Evolutionary conservation across 2,797 vertebrate genomes (phyloP).

Genomic region (Knipowitschia caucasica): DNA sequence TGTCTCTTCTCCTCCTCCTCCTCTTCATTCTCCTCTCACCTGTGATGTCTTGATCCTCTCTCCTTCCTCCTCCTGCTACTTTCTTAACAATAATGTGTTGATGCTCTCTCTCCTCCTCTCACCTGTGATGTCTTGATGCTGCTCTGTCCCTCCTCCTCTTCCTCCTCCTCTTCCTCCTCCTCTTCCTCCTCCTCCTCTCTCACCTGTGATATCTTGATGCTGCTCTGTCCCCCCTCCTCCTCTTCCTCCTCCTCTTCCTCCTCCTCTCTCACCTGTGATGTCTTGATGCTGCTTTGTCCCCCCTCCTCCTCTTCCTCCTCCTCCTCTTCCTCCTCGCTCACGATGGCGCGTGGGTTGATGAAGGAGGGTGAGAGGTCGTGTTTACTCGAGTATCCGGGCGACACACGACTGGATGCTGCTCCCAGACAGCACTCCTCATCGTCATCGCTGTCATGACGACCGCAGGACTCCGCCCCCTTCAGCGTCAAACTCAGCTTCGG

Average conservation of each 20-base stretch:
- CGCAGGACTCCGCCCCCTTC: conserved; percentile 68
- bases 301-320: conserved; percentile 75
- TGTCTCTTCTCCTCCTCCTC: too few species aligned
- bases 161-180: conserved; percentile 71
- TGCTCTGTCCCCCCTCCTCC: too few species aligned
- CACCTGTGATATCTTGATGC: too few species aligned
- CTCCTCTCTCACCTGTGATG: neutral
- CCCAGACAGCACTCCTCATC: conserved; percentile 50
- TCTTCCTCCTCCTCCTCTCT: conserved; percentile 78
- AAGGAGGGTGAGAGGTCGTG: conserved; percentile 94
- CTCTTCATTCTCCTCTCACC: too few species aligned
- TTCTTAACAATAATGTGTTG: too few species aligned
- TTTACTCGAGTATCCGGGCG: conserved; percentile 81
- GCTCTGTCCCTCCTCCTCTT: conserved; percentile 75
- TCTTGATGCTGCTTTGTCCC: conserved; percentile 42
- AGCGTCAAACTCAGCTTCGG: too few species aligned
- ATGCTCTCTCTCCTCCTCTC: too few species aligned
- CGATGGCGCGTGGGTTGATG: conserved; percentile 89
- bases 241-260: too few species aligned
- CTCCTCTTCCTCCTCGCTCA: conserved; percentile 82
- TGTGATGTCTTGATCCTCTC: too few species aligned
- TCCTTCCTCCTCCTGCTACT: too few species aligned
- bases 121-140: neutral
- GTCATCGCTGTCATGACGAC: conserved; percentile 51
- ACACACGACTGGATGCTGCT: conserved; percentile 62